Conservation (phyloP, 2,113 vertebrate species). For the Rhineura floridana region DNA sequence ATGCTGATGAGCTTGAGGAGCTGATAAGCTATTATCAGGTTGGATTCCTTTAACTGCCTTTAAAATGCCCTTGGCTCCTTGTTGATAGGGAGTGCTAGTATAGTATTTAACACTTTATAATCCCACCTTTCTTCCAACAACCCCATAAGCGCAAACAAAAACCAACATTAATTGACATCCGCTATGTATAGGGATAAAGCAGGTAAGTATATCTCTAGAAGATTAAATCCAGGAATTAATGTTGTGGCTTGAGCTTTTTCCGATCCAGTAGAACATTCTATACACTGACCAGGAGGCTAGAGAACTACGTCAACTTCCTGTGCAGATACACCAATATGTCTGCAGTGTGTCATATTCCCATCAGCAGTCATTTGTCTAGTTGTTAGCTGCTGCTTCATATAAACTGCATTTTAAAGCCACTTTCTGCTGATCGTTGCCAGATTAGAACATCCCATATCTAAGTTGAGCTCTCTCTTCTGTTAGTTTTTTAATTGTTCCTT, state of each 20-base stretch:
- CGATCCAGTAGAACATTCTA: background rate
- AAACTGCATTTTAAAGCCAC: no score
- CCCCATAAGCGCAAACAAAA: background rate
- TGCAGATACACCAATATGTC: no score
- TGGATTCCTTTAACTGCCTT: slow-evolving; percentile 1
- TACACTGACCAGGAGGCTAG: background rate
- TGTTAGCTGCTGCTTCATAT: background rate
- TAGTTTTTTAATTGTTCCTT: background rate
- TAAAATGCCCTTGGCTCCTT: background rate
- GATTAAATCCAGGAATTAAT: background rate
- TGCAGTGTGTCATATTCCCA: background rate
- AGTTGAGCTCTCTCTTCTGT: background rate
- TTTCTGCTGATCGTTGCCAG: no score
- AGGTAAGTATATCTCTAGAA: background rate
- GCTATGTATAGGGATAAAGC: background rate
- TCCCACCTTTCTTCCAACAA: background rate
- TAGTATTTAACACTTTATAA: background rate
- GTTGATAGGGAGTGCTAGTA: background rate
- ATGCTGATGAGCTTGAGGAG: slow-evolving; percentile 92
- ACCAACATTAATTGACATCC: background rate
- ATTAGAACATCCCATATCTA: background rate
- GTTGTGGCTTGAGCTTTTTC: background rate
- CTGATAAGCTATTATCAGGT: slow-evolving; percentile 92
- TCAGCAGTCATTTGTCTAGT: background rate
- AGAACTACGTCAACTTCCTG: background rate